Evolutionary conservation across 92 coral and sea anemone genomes (phyloP).

Genomic region (Epizoanthus rinbou): DNA sequence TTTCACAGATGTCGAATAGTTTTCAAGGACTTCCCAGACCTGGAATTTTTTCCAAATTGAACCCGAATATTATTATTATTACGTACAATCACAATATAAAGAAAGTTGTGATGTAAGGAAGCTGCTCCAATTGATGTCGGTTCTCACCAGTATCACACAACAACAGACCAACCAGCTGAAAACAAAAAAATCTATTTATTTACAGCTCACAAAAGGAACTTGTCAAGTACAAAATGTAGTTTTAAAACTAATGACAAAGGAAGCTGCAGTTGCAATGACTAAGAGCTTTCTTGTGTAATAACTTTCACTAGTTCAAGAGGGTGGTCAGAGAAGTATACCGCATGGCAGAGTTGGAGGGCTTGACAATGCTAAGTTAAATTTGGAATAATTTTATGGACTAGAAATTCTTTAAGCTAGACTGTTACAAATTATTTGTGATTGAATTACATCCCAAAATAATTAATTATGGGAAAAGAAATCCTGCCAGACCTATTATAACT

Average conservation of each 20-base stretch:
- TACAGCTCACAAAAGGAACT: constrained; percentile 43
- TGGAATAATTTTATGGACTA: neutral
- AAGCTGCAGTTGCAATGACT: neutral
- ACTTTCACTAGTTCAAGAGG: neutral
- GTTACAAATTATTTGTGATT: neutral
- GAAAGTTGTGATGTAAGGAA: too few species aligned
- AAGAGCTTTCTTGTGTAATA: neutral
- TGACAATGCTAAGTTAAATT: neutral
- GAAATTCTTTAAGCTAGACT: neutral
- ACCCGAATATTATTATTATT: too few species aligned
- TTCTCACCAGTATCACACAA: too few species aligned
- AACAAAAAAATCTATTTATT: constrained; percentile 30
- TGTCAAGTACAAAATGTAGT: constrained; percentile 28
- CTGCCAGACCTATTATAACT: neutral
- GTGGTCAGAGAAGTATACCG: neutral
- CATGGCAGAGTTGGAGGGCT: neutral
- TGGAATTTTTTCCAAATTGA: too few species aligned
- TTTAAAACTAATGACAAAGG: neutral
- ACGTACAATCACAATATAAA: too few species aligned
- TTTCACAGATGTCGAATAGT: too few species aligned
- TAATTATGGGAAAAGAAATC: neutral
- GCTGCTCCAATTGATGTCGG: too few species aligned
- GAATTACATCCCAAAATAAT: constrained; percentile 8
- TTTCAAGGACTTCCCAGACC: too few species aligned
- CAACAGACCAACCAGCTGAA: constrained; percentile 5